These are phyloP conservation scores for Blastobasis lacticolella DNA, from an alignment of 2,888 invertebrate genomes.

Conservation along the genomic window DNA sequence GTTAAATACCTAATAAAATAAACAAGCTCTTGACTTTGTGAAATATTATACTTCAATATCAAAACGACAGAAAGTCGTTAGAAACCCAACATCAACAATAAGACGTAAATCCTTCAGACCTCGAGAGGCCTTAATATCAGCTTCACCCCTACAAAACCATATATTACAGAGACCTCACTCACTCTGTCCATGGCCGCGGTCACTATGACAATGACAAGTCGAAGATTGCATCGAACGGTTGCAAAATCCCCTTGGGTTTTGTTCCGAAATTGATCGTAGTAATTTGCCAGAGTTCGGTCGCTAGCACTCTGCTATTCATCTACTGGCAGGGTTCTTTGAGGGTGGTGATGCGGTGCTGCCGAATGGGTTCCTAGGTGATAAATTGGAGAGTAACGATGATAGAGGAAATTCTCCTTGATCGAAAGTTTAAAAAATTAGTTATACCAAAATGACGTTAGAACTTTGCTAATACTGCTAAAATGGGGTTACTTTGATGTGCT, in stretches of 20 bases:
- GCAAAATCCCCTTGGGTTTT: slow-evolving; percentile 29
- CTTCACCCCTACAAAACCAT: background rate
- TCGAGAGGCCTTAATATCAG: background rate
- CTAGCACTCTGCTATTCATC: slow-evolving; percentile 35
- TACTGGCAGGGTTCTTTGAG: slow-evolving; percentile 7
- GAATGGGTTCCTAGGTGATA: background rate
- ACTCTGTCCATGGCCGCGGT: slow-evolving; percentile 8
- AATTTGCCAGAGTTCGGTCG: slow-evolving; percentile 51
- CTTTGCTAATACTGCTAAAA: no score
- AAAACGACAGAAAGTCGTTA: no score
- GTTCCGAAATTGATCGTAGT: slow-evolving; percentile 56
- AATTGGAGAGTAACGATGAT: background rate
- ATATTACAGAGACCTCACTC: slow-evolving; percentile 2
- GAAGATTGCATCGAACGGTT: slow-evolving; percentile 57
- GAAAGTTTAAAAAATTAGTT: no score
- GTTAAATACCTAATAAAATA: no score
- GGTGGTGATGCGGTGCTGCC: background rate
- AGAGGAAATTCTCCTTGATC: no score
- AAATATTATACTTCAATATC: no score
- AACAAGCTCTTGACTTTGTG: no score
- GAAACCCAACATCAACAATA: no score
- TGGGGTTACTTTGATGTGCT: no score
- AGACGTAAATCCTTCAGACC: background rate
- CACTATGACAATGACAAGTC: slow-evolving; percentile 59
- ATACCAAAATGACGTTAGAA: no score